Evolutionary conservation across 1,140 invertebrate species (phyloP).

Genomic region (Phymorhynchus buccinoides): DNA sequence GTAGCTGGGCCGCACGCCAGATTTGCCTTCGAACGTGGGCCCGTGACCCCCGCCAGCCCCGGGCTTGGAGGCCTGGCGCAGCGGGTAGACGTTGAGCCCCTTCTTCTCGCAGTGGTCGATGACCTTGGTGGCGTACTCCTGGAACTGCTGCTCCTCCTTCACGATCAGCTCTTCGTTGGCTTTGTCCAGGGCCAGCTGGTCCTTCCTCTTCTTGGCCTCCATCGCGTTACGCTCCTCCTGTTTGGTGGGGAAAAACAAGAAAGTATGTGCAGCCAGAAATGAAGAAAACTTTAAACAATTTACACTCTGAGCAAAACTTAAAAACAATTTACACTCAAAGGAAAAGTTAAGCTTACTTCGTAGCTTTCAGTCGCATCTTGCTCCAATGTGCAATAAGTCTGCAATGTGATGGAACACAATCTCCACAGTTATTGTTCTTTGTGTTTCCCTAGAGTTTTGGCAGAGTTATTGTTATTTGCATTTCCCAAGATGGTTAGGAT

Average conservation of each 20-base stretch:
- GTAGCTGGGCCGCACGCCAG: conserved; percentile 71
- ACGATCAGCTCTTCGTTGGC: conserved; percentile 64
- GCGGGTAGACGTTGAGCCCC: conserved; percentile 70
- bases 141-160: conserved; percentile 71
- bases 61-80: conserved; percentile 65
- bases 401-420: no score
- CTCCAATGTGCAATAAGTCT: no score
- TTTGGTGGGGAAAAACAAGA: neutral
- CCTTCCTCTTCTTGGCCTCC: conserved; percentile 49
- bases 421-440: no score
- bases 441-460: no score
- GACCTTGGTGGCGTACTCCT: conserved; percentile 71
- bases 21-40: conserved; percentile 67
- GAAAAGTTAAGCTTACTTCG: no score
- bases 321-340: no score
- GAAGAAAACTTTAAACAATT: no score
- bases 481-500: no score
- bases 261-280: no score
- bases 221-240: conserved; percentile 55
- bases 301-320: no score
- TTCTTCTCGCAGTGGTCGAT: conserved; percentile 71
- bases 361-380: no score
- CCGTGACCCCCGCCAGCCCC: conserved; percentile 69
- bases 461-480: no score
- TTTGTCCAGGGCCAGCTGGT: conserved; percentile 62